Conservation (phyloP, 2,888 invertebrate genomes). For the Hydraecia micacea region DNA sequence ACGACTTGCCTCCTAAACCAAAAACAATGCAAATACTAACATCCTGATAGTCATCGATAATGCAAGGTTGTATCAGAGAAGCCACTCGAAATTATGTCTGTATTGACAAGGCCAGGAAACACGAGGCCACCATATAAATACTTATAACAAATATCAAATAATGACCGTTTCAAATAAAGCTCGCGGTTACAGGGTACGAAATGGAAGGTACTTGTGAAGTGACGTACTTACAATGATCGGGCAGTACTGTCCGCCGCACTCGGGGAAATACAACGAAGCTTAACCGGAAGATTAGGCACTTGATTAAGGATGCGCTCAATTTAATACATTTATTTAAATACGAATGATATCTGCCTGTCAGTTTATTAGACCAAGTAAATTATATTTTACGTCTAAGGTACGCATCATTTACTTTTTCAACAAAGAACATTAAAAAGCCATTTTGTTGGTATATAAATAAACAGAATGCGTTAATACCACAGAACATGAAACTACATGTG, state of each 20-base stretch:
- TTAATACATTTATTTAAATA: conserved; percentile 41
- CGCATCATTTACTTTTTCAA: conserved; percentile 33
- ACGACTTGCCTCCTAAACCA: conserved; percentile 30
- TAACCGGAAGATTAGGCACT: conserved; percentile 46
- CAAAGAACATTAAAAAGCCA: conserved; percentile 42
- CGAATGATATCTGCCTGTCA: conserved; percentile 23
- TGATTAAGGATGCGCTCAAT: conserved; percentile 57
- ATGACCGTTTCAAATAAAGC: conserved; percentile 65
- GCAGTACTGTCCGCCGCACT: background rate
- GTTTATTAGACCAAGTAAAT: conserved; percentile 28
- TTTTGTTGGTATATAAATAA: conserved; percentile 26
- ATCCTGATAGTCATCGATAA: conserved; percentile 85
- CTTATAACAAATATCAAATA: conserved; percentile 71
- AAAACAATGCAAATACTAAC: conserved; percentile 80
- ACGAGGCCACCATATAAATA: conserved; percentile 66
- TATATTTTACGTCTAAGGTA: conserved; percentile 21
- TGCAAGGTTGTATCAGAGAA: conserved; percentile 81
- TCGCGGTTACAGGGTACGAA: conserved; percentile 60
- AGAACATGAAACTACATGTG: conserved; percentile 32
- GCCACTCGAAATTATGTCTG: conserved; percentile 76
- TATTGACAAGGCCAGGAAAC: conserved; percentile 83
- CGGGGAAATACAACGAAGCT: conserved; percentile 30
- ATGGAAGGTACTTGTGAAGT: conserved; percentile 57
- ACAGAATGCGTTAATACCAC: conserved; percentile 3
- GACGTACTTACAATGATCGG: conserved; percentile 32